Evolutionary conservation across 1,140 invertebrate genomes (phyloP).

Genomic region (Chelonus insularis): DNA sequence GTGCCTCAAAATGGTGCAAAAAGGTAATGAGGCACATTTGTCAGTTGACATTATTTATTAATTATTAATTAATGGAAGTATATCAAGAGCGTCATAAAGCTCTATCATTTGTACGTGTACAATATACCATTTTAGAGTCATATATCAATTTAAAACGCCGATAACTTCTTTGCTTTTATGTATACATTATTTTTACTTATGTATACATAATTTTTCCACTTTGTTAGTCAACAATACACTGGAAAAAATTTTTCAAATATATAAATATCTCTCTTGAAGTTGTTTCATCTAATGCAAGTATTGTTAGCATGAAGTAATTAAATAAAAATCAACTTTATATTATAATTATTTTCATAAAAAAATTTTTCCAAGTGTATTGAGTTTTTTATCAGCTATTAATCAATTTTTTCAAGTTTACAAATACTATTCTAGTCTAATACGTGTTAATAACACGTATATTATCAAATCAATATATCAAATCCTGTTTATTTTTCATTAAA

Average conservation of each 20-base stretch:
- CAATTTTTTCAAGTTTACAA: neutral
- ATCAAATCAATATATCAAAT: neutral
- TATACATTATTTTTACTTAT: neutral
- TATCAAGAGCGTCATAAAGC: neutral
- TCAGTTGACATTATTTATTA: conserved; percentile 11
- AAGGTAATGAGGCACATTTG: neutral
- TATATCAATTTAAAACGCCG: neutral
- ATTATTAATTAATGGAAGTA: neutral
- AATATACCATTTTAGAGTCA: neutral
- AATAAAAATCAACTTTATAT: no score
- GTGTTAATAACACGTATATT: conserved; percentile 25
- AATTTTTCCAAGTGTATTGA: no score
- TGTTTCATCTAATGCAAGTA: no score
- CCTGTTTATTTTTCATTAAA: neutral
- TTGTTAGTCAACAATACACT: no score
- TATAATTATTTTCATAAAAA: no score
- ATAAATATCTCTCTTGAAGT: no score
- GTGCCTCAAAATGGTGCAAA: neutral
- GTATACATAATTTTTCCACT: no score
- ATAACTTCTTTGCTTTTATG: neutral
- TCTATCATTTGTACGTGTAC: neutral
- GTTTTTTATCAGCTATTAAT: no score
- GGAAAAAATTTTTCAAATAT: no score
- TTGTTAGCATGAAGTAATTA: no score
- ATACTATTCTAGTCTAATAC: conserved; percentile 36